A percentile compares a stretch with the other conserved stretches of the same genome.
phyloP scores from a whole-genome alignment of 2,888 invertebrate genomes.

The Halocaridina rubra region DNA sequence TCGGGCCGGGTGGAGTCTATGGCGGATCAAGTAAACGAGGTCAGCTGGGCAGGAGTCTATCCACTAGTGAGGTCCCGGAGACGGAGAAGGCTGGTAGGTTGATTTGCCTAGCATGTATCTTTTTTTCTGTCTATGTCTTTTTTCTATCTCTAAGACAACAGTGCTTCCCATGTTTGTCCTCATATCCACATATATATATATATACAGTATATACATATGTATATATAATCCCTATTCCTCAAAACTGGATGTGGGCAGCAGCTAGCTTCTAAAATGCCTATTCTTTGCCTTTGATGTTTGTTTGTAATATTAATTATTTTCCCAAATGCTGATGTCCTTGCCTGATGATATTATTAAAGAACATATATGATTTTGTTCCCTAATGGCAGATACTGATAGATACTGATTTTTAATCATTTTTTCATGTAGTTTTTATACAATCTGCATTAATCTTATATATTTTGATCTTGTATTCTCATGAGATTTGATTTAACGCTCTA shows the following conservation, averaged over 20 bases:
- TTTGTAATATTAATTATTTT: conserved; percentile 20
- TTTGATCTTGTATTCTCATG: too few species aligned
- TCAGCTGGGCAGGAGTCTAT: conserved; percentile 63
- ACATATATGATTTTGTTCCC: neutral
- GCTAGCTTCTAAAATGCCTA: conserved; percentile 42
- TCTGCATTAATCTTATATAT: neutral
- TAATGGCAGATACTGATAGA: neutral
- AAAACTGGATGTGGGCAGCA: conserved; percentile 47
- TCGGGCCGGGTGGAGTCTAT: conserved; percentile 55
- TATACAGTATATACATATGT: too few species aligned
- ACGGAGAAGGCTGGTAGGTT: conserved; percentile 63
- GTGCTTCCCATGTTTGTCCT: conserved; percentile 29
- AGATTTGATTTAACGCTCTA: conserved; percentile 11
- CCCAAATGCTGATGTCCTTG: neutral
- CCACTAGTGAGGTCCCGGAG: conserved; percentile 63
- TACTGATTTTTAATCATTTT: neutral
- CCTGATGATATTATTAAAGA: neutral
- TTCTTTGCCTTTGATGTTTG: conserved; percentile 25
- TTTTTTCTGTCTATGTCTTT: too few species aligned
- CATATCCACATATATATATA: too few species aligned
- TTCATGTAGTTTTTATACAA: conserved; percentile 18
- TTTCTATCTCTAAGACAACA: conserved; percentile 25
- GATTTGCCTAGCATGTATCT: conserved; percentile 46
- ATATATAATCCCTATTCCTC: conserved; percentile 39
- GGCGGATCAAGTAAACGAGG: conserved; percentile 61